phyloP scores from a whole-genome alignment of 2,113 vertebrate genomes.

The Oxyura jamaicensis region DNA sequence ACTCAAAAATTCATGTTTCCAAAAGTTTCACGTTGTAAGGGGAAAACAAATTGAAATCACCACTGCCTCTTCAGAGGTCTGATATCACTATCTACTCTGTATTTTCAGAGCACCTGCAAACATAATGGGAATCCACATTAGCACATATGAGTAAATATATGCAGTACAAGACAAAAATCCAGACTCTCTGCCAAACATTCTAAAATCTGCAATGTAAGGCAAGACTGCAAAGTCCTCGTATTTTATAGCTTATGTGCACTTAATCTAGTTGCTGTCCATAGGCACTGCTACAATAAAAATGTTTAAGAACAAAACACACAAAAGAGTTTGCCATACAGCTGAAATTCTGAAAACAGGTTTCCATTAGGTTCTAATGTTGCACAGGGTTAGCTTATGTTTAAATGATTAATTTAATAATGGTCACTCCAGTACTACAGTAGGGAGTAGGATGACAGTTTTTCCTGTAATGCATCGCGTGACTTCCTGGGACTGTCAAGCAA shows the following conservation, averaged over 20 bases:
- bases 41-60: constrained; percentile 1
- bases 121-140: not conserved
- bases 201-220: not conserved
- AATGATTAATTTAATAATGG: constrained; percentile 11
- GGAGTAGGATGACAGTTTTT: constrained; percentile 14
- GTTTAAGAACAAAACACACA: not conserved
- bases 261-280: not conserved
- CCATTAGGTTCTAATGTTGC: not conserved
- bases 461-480: not conserved
- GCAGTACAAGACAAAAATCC: not conserved
- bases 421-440: not conserved
- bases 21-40: not conserved
- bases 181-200: not conserved
- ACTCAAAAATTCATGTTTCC: not conserved
- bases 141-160: not conserved
- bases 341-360: not conserved
- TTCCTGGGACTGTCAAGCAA: constrained; percentile 18
- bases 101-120: not conserved
- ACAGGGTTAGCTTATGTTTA: not conserved
- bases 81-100: fast-evolving
- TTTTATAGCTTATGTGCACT: not conserved
- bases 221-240: not conserved
- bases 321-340: not conserved
- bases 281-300: not conserved
- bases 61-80: not conserved